Evolutionary conservation across 2,797 vertebrate species (phyloP).

Genomic region (Rhinichthys osculus): DNA sequence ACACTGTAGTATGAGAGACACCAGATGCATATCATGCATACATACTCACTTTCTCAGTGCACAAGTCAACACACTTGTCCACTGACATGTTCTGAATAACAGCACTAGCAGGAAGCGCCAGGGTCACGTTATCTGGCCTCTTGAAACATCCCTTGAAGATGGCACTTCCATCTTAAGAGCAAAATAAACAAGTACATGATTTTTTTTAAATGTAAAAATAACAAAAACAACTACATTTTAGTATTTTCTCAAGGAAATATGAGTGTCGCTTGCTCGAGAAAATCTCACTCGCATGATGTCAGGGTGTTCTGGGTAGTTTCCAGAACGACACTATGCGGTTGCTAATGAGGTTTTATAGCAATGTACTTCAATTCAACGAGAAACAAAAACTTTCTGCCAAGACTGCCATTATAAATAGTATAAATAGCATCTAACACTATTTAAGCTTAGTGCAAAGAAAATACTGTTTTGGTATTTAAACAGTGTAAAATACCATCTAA

Average conservation of each 20-base stretch:
- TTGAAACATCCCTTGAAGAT: conserved; percentile 95
- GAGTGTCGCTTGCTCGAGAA: not conserved
- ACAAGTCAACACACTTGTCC: conserved; percentile 95
- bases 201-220: not conserved
- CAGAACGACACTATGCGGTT: not conserved
- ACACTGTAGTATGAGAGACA: conserved; percentile 5
- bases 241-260: not conserved
- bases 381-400: not conserved
- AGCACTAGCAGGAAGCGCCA: conserved; percentile 85
- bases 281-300: not conserved
- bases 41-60: conserved; percentile 88
- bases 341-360: not conserved
- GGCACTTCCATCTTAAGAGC: conserved; percentile 88
- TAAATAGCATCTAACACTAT: not conserved
- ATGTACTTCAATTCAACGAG: not conserved
- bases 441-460: too few species aligned
- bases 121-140: conserved; percentile 85
- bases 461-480: too few species aligned
- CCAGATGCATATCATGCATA: not conserved
- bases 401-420: not conserved
- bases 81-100: conserved; percentile 95
- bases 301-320: not conserved
- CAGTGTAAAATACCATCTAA: too few species aligned
- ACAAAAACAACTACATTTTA: not conserved
- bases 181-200: not conserved